Percentiles rank a stretch among this genome's conserved stretches.
phyloP scores from a whole-genome alignment of 2,797 vertebrate species.

The Syngnathus acus region DNA sequence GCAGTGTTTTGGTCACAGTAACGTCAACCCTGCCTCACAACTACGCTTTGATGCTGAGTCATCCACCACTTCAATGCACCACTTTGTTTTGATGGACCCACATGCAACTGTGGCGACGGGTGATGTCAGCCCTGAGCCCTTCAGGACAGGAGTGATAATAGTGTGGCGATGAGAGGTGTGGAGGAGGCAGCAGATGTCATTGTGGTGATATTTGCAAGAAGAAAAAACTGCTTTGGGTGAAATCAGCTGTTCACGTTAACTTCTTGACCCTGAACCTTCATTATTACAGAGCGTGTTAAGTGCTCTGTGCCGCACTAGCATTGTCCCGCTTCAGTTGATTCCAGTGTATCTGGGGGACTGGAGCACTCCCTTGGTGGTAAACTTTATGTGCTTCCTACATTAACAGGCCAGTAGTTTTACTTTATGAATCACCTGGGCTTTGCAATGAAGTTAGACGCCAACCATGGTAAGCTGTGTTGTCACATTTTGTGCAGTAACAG shows the following conservation, averaged over 20 bases:
- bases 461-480: conserved; percentile 18
- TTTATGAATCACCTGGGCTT: conserved; percentile 23
- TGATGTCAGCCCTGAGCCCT: conserved; percentile 15
- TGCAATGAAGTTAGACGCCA: conserved; percentile 8
- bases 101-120: conserved; percentile 1
- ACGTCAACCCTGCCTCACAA: not conserved
- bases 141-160: conserved; percentile 21
- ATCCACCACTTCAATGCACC: conserved; percentile 7
- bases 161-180: conserved; percentile 38
- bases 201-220: conserved; percentile 20
- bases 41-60: not conserved
- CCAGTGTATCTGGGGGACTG: conserved; percentile 23
- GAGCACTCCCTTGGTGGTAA: conserved; percentile 32
- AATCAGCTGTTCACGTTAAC: conserved; percentile 38
- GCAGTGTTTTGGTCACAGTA: not conserved
- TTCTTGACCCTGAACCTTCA: conserved; percentile 31
- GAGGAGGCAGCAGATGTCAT: conserved; percentile 24
- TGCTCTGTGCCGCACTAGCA: conserved; percentile 23
- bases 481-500: conserved; percentile 16
- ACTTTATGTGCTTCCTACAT: conserved; percentile 53
- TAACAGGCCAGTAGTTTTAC: conserved; percentile 34
- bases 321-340: conserved; percentile 47
- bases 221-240: conserved; percentile 23
- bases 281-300: conserved; percentile 19
- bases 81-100: conserved; percentile 18